Percentiles rank a stretch among this genome's conserved stretches.
Evolutionary conservation across 1,140 invertebrate species (phyloP).

Genomic region (Drosophila parvula): DNA sequence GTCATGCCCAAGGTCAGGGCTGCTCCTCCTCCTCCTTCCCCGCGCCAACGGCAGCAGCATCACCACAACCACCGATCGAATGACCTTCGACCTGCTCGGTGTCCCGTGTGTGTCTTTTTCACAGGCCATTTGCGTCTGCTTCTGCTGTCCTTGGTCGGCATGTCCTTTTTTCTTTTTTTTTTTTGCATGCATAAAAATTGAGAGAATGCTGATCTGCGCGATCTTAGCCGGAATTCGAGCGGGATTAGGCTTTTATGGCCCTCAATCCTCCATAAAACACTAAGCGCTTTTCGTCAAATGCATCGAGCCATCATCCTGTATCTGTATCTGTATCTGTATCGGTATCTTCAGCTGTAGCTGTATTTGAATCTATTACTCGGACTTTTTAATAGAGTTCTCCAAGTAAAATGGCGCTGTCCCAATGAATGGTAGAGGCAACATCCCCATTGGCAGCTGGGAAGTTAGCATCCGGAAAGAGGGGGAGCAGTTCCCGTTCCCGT

Average conservation of each 20-base stretch:
- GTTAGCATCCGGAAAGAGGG: slow-evolving; percentile 1
- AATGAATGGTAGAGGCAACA: slow-evolving; percentile 2
- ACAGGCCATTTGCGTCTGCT: slow-evolving; percentile 58
- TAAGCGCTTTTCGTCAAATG: slow-evolving; percentile 71
- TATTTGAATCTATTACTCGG: neutral
- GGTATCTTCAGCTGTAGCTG: slow-evolving; percentile 2
- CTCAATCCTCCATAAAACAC: slow-evolving; percentile 75
- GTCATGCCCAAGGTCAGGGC: slow-evolving; percentile 47
- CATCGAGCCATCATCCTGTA: neutral
- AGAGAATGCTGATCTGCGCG: slow-evolving; percentile 33
- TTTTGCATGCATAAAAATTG: slow-evolving; percentile 68
- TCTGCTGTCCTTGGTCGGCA: slow-evolving; percentile 20
- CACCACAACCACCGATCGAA: slow-evolving; percentile 6
- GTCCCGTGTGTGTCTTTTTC: slow-evolving; percentile 48
- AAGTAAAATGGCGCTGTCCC: slow-evolving; percentile 32
- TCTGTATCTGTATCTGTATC: slow-evolving; percentile 8
- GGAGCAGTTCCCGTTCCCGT: neutral
- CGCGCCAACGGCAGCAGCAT: slow-evolving; percentile 25
- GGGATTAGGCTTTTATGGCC: slow-evolving; percentile 67
- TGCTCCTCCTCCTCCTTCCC: neutral
- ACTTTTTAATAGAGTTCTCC: slow-evolving; percentile 43
- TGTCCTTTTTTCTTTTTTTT: slow-evolving; percentile 69
- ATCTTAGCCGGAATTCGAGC: slow-evolving; percentile 64
- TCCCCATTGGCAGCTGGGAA: slow-evolving; percentile 39
- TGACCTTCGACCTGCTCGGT: slow-evolving; percentile 63